phyloP scores from a whole-genome alignment of 2,113 vertebrate species.

The Rhabdomys dilectus region DNA sequence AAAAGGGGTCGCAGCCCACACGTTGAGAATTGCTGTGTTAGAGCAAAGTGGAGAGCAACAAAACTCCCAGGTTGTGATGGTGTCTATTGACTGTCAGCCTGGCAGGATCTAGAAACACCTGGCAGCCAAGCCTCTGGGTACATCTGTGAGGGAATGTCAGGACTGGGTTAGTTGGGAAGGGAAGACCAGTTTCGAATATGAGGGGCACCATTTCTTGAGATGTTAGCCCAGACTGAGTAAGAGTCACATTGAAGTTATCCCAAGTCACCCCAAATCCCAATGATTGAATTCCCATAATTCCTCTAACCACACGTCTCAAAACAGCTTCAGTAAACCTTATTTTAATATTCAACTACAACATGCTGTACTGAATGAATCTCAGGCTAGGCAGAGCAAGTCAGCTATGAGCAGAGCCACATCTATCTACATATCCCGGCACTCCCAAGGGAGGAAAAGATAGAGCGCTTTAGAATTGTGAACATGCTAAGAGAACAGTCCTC shows the following conservation, averaged over 20 bases:
- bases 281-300: neutral
- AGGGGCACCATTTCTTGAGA: neutral
- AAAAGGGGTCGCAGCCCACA: neutral
- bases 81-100: too few species aligned
- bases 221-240: neutral
- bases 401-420: neutral
- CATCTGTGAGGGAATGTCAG: neutral
- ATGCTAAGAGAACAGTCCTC: neutral
- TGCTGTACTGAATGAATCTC: neutral
- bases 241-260: neutral
- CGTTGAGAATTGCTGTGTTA: neutral
- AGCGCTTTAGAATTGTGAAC: neutral
- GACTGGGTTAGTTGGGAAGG: neutral
- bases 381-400: neutral
- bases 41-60: neutral
- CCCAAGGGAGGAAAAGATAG: neutral
- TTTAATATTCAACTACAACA: neutral
- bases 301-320: constrained; percentile 6
- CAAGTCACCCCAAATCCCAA: rapidly evolving
- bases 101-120: neutral
- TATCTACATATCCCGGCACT: constrained; percentile 46
- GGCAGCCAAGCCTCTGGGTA: too few species aligned
- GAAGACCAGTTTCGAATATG: neutral
- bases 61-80: too few species aligned
- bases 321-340: neutral